Evolutionary conservation across 2,113 vertebrate species (phyloP), one percentile per base, ranked within the genome.

Genomic region (Maccullochella peelii): DNA sequence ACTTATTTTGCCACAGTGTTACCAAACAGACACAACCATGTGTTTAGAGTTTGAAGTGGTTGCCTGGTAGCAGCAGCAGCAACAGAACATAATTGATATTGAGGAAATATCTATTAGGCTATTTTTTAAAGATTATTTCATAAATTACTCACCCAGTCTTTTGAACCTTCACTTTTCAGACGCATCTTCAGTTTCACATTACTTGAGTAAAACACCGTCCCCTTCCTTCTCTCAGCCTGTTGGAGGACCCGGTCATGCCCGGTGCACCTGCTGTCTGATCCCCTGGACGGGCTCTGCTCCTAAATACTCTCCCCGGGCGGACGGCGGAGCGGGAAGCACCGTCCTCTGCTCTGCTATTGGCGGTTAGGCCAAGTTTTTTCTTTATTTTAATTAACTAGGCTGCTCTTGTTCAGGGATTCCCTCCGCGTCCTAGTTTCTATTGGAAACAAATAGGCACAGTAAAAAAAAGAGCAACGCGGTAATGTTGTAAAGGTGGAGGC

Each of bases 301-400:
- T 97, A 96, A 96, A 95, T 95, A 93, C 57, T 80, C 44, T 4
- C 44, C 65, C 20, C 50, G 50, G 92, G 97, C 96, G 96, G 91
- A 94, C 62, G 36, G 16, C 0, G 25, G 65, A 91, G 97, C 96
- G 97, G 96, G 96, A 97, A 96, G 85, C 62, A 42, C 86, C 70
- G 36, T 63, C 20, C 27, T 79, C 21, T 25, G 42, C 57, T 50
- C 40, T 84, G 71, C 86, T 79, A 95, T 95, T 96, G 95, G 96
- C 74, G 55, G 47, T 58, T 61, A 66, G 44, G 18, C 9, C n/a
- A 44, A 5, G 1, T 12, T 47, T 44, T 47, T 33, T 61, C 63
- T 12, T 63, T n/a, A n/a, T 36, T 61, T 68, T 61, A 25, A 54
- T 63, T 23, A 68, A 82, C 6, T 27, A 18, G 52, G 3, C 38